phyloP scores from a whole-genome alignment of 2,797 vertebrate species.

The Arrhamphus sclerolepis region DNA sequence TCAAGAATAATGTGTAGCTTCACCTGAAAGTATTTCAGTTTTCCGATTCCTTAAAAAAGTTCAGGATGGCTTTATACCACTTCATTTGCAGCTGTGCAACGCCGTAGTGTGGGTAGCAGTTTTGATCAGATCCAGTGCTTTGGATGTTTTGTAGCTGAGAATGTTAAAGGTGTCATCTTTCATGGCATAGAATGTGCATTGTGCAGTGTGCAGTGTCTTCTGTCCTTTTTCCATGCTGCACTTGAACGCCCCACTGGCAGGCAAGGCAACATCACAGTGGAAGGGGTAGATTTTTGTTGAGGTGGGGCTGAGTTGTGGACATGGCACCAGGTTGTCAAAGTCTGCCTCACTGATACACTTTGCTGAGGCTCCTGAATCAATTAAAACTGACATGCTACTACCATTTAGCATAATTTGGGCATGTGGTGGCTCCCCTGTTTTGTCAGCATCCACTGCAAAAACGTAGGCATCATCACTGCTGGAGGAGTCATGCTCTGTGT shows the following conservation, averaged over 20 bases:
- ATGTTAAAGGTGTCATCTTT: not conserved
- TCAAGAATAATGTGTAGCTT: conserved; percentile 31
- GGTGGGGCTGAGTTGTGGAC: not conserved
- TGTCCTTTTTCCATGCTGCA: not conserved
- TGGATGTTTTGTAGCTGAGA: not conserved
- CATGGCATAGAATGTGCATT: not conserved
- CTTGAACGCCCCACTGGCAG: not conserved
- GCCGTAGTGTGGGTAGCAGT: not conserved
- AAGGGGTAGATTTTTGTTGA: not conserved
- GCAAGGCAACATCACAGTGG: not conserved
- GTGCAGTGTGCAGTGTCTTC: no score
- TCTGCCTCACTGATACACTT: not conserved
- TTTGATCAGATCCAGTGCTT: not conserved
- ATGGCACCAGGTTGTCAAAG: not conserved
- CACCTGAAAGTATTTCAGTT: conserved; percentile 33
- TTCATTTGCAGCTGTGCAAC: conserved; percentile 2
- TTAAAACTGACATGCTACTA: not conserved
- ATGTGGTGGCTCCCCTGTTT: not conserved
- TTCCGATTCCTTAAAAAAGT: conserved; percentile 13
- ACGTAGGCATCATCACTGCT: not conserved
- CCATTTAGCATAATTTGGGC: not conserved
- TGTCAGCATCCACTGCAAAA: not conserved
- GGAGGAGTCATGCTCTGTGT: not conserved
- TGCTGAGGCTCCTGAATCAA: not conserved
- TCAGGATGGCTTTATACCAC: conserved; percentile 11